phyloP scores from a whole-genome alignment of 2,797 vertebrate genomes.

The Emys orbicularis region DNA sequence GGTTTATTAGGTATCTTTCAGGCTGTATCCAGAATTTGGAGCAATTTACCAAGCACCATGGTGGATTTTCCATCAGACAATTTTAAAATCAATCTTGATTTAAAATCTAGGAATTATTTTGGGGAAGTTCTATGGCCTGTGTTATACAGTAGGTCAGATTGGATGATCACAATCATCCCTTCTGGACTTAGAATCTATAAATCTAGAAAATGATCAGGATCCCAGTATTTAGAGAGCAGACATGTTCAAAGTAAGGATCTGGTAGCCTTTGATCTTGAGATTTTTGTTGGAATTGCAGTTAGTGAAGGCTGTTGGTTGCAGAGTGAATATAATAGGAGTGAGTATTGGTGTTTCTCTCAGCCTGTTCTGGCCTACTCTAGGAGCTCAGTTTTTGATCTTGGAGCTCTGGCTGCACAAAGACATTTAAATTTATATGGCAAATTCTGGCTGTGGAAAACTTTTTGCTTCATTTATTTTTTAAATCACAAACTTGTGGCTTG shows the following conservation, averaged over 20 bases:
- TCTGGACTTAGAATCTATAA: background rate
- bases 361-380: background rate
- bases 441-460: accelerated
- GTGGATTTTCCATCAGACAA: background rate
- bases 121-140: background rate
- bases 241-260: background rate
- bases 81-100: background rate
- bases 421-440: background rate
- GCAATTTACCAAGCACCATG: background rate
- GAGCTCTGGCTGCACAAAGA: background rate
- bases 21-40: background rate
- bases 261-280: background rate
- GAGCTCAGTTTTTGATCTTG: background rate
- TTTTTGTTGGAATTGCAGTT: background rate
- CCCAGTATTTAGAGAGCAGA: background rate
- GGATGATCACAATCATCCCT: background rate
- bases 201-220: background rate
- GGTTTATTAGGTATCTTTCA: background rate
- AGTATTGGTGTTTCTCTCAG: background rate
- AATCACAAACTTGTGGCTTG: background rate
- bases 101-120: background rate
- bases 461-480: background rate
- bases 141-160: background rate
- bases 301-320: accelerated
- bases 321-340: background rate